Evolutionary conservation across 2,888 invertebrate genomes (phyloP), one percentile per base, ranked within the genome.

Genomic region (Pilophorus perplexus): DNA sequence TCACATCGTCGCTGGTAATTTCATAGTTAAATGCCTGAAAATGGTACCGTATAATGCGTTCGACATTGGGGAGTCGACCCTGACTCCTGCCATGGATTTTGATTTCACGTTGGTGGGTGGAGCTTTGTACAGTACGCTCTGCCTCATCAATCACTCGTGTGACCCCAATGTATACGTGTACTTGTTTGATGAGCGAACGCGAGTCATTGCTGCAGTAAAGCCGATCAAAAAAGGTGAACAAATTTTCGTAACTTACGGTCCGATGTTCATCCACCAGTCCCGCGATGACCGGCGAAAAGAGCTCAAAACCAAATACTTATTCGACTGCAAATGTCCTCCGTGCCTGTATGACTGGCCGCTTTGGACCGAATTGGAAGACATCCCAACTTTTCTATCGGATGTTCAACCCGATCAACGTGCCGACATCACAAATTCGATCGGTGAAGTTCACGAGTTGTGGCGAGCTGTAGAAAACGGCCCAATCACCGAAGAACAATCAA

Each of bases 41-140:
- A 90, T 89, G 62, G 84, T 88, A 69, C 86, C 93, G 0, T 89
- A 88, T 67, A 95, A 95, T 78, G 89, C 89, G 79, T 93, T 93
- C 76, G 85, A 87, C 60, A 83, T 92, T 46, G 83, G 84, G 67
- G 81, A 85, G 62, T 80, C 82, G 69, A 38, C 66, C 3, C 42
- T 54, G 18, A 6, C 20, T 6, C 5, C 16, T 5, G 25, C 55
- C 23, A 14, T 10, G 27, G 60, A 22, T 14, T 62, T 75, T 40
- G 74, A 75, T 25, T 71, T 69, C 27, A 70, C 73, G 2, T 80
- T 80, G 69, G 80, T 84, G 64, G 90, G 86, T 0, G 82, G 85
- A 67, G 92, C 86, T 5, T 85, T 89, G 3, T 90, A 88, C 79
- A 84, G 89, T 1, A 87, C 90, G 72, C 79, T 85, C 46, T 20